Evolutionary conservation across 2,888 invertebrate genomes (phyloP), one percentile per base, ranked within the genome.

Genomic region (Netelia inedita): DNA sequence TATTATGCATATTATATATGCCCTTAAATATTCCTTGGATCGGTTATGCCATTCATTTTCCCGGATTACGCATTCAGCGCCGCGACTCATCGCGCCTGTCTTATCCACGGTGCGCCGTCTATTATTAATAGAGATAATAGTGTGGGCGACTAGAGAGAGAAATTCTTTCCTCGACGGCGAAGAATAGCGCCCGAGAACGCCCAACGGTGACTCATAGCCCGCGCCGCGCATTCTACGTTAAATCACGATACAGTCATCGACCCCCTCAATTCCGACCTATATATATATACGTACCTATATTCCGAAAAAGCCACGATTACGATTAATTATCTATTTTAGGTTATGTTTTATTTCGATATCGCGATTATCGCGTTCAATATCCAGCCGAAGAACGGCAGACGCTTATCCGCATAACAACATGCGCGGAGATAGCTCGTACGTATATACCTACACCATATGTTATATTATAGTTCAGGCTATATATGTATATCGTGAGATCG

Each of bases 21-120:
- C 19, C 9, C 19, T 35, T 35, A 35, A 35, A 35, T 35, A 79
- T 55, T 69, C 74, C 74, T 59, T 71, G 63, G 65, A 68, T 59
- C 50, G 53, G 10, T 55, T 74, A 74, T 74, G 43, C 69, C 59
- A 79, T 83, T 73, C 35, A 79, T 83, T 74, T 79, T 75, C 35
- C 83, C 50, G 69, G 79, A 79, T 79, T 75, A 83, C 79, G 71
- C 83, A 79, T 83, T 79, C 74, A 63, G 19, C 50, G 1, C 35
- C 35, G 28, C 63, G 75, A 75, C 59, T 79, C 75, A 41, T 66
- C 83, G 65, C 46, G 50, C 35, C 74, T 65, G 63, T 55, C 50
- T 71, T 21, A 55, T 50, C 3, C 53, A 53, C 53, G 14, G 53
- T 53, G n/a, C 8, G 19, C 41, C 23, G 68, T 21, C 43, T 28